A percentile compares a stretch with the other conserved stretches of the same genome.
Evolutionary conservation across 2,888 invertebrate species (phyloP).

Genomic region (Nemotelus nigrinus): DNA sequence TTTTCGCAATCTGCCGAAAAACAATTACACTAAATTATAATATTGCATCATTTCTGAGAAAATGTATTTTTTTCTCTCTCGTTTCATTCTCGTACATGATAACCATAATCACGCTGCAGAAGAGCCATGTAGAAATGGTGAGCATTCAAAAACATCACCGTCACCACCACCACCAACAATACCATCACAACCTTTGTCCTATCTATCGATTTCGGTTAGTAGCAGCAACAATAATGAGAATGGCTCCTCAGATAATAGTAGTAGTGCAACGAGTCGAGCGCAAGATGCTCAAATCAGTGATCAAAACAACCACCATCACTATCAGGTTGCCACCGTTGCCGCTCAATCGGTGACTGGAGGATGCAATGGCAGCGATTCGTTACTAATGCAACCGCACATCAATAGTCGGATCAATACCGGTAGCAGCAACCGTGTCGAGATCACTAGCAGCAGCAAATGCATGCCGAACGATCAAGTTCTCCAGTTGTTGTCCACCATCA

Average conservation of each 20-base stretch:
- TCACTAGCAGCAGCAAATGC: constrained; percentile 11
- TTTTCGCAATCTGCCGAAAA: background rate
- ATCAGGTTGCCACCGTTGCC: background rate
- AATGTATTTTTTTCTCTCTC: constrained; percentile 52
- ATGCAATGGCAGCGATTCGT: constrained; percentile 46
- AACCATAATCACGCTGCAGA: constrained; percentile 54
- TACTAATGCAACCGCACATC: background rate
- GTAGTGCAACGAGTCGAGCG: background rate
- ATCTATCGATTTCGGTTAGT: constrained; percentile 52
- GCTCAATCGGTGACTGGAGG: background rate
- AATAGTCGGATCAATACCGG: constrained; percentile 45
- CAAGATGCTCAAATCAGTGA: background rate
- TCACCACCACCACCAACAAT: background rate
- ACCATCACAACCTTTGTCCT: constrained; percentile 52
- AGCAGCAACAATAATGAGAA: constrained; percentile 47
- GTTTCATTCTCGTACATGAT: constrained; percentile 34
- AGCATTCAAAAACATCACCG: constrained; percentile 42
- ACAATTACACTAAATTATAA: background rate
- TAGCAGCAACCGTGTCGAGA: constrained; percentile 1
- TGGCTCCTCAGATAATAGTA: constrained; percentile 46
- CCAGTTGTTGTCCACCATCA: background rate
- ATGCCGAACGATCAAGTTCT: constrained; percentile 1
- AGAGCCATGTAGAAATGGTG: constrained; percentile 60
- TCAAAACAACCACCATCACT: no score
- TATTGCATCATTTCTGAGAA: constrained; percentile 46